Conservation (phyloP, 2,797 vertebrate genomes). For the Danio aesculapii region DNA sequence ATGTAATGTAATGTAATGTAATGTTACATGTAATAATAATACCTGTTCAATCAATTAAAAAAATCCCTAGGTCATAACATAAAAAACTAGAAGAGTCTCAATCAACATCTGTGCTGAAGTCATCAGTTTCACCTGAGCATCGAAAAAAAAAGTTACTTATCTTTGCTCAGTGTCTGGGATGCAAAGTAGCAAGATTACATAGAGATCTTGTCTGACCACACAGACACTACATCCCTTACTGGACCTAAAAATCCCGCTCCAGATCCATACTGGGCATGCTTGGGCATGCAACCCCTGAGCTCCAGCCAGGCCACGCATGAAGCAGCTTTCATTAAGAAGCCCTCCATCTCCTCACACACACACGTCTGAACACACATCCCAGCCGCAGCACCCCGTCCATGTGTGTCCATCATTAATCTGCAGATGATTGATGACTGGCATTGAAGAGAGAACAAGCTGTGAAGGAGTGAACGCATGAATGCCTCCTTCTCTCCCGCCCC, state of each 20-base stretch:
- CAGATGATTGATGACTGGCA: constrained; percentile 64
- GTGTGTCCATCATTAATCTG: constrained; percentile 65
- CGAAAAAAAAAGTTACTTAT: neutral
- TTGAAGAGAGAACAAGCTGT: constrained; percentile 62
- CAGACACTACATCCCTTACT: neutral
- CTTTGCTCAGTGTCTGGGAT: constrained; percentile 1
- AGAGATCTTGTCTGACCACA: constrained; percentile 2
- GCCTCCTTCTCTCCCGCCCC: constrained; percentile 46
- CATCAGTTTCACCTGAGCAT: neutral
- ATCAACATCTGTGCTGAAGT: neutral
- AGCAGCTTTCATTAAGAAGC: constrained; percentile 47
- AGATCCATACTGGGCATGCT: constrained; percentile 35
- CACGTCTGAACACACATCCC: constrained; percentile 43
- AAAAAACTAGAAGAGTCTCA: neutral
- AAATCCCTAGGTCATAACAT: too few relatives aligned
- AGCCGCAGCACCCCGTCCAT: constrained; percentile 45
- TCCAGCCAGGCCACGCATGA: constrained; percentile 37
- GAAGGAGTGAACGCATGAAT: constrained; percentile 58
- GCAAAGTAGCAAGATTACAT: neutral
- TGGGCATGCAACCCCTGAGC: constrained; percentile 39
- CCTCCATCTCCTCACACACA: constrained; percentile 39
- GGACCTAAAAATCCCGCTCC: neutral
- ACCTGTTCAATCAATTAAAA: too few relatives aligned
- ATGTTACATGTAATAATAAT: too few relatives aligned
- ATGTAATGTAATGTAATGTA: too few relatives aligned